Conservation (phyloP, 2,113 vertebrate genomes). For the Seriola quinqueradiata region DNA sequence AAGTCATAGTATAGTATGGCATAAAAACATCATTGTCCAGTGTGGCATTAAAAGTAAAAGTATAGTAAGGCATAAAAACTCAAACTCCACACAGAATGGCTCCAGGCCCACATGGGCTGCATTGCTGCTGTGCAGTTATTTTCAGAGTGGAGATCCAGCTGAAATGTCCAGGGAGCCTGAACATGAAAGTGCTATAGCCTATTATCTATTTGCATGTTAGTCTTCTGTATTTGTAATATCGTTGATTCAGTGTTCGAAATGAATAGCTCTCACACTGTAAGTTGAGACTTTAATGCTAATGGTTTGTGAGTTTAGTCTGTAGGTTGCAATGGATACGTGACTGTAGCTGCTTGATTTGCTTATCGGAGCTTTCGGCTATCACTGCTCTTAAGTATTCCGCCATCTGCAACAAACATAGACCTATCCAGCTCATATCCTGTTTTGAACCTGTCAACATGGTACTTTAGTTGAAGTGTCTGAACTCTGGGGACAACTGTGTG, state of each 20-base stretch:
- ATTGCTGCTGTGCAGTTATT: neutral
- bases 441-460: slow-evolving; percentile 85
- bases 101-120: neutral
- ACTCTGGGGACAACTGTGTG: slow-evolving; percentile 75
- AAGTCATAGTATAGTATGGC: too few species aligned
- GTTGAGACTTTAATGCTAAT: neutral
- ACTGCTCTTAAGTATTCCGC: slow-evolving; percentile 71
- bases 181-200: neutral
- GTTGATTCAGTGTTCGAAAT: neutral
- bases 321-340: slow-evolving; percentile 63
- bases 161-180: neutral
- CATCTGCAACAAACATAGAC: slow-evolving; percentile 81
- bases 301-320: neutral
- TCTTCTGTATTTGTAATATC: neutral
- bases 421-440: slow-evolving; percentile 82
- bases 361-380: slow-evolving; percentile 69
- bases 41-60: too few species aligned
- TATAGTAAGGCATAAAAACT: too few species aligned
- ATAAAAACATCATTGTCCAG: too few species aligned
- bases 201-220: neutral
- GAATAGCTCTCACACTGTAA: neutral
- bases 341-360: slow-evolving; percentile 54
- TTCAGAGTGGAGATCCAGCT: neutral
- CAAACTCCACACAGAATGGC: too few species aligned
- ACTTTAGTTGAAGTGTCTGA: slow-evolving; percentile 74